Conservation (phyloP, 2,113 vertebrate genomes). For the Vombatus ursinus region DNA sequence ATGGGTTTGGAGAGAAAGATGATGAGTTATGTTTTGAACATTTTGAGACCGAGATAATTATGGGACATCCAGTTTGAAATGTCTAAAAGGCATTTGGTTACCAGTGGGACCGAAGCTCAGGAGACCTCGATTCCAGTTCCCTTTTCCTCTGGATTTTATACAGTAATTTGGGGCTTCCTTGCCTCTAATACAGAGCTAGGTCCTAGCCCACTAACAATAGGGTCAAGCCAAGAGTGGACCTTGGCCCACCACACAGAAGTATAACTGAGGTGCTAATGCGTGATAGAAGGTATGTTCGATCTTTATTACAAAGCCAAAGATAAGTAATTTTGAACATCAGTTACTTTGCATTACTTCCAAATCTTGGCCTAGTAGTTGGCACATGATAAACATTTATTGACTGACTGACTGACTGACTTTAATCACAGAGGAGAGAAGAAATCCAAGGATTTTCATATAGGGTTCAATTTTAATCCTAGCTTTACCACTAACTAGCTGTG, state of each 20-base stretch:
- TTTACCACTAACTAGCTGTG: not conserved
- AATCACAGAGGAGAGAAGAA: not conserved
- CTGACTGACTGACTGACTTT: not conserved
- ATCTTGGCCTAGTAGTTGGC: not conserved
- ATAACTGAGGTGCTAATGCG: not conserved
- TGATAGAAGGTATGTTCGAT: not conserved
- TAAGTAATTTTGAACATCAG: conserved; percentile 33
- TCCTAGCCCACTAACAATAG: not conserved
- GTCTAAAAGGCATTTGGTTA: not conserved
- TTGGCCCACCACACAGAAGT: not conserved
- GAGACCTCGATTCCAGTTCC: not conserved
- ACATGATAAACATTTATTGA: not conserved
- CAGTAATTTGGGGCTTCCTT: not conserved
- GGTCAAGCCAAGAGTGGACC: not conserved
- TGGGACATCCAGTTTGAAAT: not conserved
- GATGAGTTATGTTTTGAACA: not conserved
- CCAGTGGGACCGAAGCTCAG: not conserved
- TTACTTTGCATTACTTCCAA: not conserved
- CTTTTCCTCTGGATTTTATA: not conserved
- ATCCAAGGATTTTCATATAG: not conserved
- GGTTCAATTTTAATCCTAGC: not conserved
- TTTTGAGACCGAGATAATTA: not conserved
- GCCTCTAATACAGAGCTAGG: not conserved
- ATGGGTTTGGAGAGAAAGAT: not conserved
- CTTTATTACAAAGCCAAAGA: not conserved